phyloP scores from a whole-genome alignment of 2,888 invertebrate species.

The Drepanosiphum platanoidis region DNA sequence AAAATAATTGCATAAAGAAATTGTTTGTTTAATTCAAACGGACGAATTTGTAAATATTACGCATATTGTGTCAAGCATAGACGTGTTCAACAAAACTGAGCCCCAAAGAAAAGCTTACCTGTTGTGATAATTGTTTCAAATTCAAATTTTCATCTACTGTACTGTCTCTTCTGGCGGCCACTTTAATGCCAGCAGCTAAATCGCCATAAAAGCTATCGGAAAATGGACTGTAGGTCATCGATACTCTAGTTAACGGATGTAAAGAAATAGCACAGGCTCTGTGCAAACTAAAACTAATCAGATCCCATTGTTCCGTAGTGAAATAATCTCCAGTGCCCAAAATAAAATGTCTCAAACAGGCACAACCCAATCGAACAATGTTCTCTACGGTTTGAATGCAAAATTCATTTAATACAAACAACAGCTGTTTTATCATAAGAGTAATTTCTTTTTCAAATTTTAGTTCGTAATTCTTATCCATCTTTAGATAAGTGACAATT shows the following conservation, averaged over 20 bases:
- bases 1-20: too few species aligned
- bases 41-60: too few species aligned
- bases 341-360: conserved; percentile 86
- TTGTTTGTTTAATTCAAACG: too few species aligned
- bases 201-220: conserved; percentile 96
- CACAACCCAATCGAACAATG: conserved; percentile 89
- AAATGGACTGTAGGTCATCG: conserved; percentile 88
- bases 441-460: conserved; percentile 68
- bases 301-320: conserved; percentile 86
- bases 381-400: conserved; percentile 89
- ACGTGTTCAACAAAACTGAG: conserved; percentile 65
- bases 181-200: conserved; percentile 85
- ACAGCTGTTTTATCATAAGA: conserved; percentile 84
- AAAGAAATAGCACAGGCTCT: conserved; percentile 87
- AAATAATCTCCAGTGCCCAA: conserved; percentile 85
- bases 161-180: conserved; percentile 89
- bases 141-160: conserved; percentile 85
- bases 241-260: conserved; percentile 86
- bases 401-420: conserved; percentile 89
- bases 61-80: too few species aligned
- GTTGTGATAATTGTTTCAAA: conserved; percentile 87
- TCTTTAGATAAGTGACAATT: conserved; percentile 80
- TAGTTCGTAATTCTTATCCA: conserved; percentile 38
- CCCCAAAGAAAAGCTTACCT: conserved; percentile 73
- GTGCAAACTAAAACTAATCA: conserved; percentile 82